Evolutionary conservation across 2,888 invertebrate species (phyloP), one percentile per base, ranked within the genome.

Genomic region (Villa cingulata): DNA sequence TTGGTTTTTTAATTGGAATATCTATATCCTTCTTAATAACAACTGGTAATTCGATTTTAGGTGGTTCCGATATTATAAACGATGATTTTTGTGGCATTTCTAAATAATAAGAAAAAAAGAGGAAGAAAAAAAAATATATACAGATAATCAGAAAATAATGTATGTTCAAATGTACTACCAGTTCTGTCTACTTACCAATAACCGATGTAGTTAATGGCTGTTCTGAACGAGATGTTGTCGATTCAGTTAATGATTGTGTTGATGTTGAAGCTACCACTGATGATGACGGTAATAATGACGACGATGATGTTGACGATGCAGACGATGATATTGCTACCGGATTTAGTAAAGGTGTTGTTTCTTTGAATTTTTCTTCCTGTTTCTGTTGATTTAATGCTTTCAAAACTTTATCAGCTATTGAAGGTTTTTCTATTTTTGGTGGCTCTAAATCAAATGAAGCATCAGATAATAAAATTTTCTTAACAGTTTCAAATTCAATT

Each of bases 361-460:
- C 56, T 48, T 64, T 64, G 7, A 61, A 48, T 16, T 59, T 57
- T 66, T 70, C 63, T 46, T 67, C 62, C 70, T 77, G 54, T 71
- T 77, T 62, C 70, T 77, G 64, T 70, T 77, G 63, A 68, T 74
- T 68, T 4, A 70, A 62, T 7, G 77, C 78, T 59, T 77, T 75
- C 1, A 78, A 66, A 4, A 78, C 71, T 58, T 77, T 78, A 54
- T 78, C 78, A 1, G 78, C 78, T 55, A 78, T 78, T 51, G 78
- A 78, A n/a, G 64, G 62, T 44, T 64, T 65, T 42, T 67, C 67
- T 27, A 63, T 59, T 48, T 66, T 67, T 1, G 63, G 61, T 0
- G 64, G 62, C 20, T 65, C 66, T 39, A 67, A 54, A 53, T 64
- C 64, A n/a, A 66, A 62, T 1, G 59, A 60, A 0, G 62, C 57